Percentiles rank a stretch among this genome's conserved stretches.
Conservation (phyloP, 2,888 invertebrate species). For the Ptychoptera albimana region DNA sequence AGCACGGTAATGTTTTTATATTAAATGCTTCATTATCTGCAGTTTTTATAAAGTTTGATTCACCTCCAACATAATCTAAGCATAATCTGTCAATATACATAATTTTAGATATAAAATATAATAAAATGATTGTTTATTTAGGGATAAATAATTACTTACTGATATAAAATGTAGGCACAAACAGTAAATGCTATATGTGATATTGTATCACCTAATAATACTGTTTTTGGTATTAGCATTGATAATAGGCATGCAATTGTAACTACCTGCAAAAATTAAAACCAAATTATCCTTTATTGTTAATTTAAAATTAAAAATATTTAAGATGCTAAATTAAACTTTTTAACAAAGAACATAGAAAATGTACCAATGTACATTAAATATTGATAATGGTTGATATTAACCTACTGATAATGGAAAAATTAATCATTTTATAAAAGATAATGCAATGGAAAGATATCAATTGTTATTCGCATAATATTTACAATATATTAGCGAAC, state of each 20-base stretch:
- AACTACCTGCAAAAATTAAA: slow-evolving; percentile 13
- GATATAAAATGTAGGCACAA: slow-evolving; percentile 21
- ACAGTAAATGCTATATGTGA: slow-evolving; percentile 26
- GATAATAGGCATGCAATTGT: slow-evolving; percentile 22
- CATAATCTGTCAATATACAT: slow-evolving; percentile 16
- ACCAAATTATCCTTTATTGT: neutral
- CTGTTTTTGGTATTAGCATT: slow-evolving; percentile 22
- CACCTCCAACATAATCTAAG: slow-evolving; percentile 24
- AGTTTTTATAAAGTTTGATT: slow-evolving; percentile 27
- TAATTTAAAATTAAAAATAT: too few relatives aligned
- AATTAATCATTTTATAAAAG: too few relatives aligned
- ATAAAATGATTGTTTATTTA: slow-evolving; percentile 21
- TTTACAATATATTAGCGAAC: too few relatives aligned
- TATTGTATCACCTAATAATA: slow-evolving; percentile 25
- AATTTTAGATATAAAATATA: slow-evolving; percentile 12
- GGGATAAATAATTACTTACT: slow-evolving; percentile 1
- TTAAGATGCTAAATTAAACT: too few relatives aligned
- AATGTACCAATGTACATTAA: too few relatives aligned
- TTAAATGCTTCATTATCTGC: slow-evolving; percentile 22
- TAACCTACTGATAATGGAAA: too few relatives aligned
- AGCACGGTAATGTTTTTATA: slow-evolving; percentile 24
- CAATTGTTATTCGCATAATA: too few relatives aligned
- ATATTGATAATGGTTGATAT: too few relatives aligned
- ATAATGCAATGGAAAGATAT: too few relatives aligned
- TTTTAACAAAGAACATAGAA: too few relatives aligned